Base-by-base conservation (phyloP, 2,113 vertebrate species). In the Corvus hawaiiensis region DNA sequence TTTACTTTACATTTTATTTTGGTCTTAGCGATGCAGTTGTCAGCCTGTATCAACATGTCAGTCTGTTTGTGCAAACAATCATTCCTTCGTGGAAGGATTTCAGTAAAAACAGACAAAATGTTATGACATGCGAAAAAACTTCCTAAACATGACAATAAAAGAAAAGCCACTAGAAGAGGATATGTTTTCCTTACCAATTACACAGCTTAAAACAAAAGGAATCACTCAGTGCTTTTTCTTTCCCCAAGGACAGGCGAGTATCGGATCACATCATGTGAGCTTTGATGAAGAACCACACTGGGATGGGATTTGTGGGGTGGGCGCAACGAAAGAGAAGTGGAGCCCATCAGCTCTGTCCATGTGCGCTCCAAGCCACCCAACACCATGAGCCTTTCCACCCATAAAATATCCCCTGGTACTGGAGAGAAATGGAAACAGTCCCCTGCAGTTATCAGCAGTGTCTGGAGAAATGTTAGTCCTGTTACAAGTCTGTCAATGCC, bases 1-100 rank as follows among this genome's bases (percentile, higher is more conserved):
- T 98, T 98, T 98, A 97, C 96, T 97, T 98, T 97, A 91, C 86
- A 91, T 97, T 97, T 97, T 96, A 94, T 97, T 98, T 96, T 93
- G 74, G 89, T 96, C 75, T 43, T n/a, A 93, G 94, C 97, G 92
- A 55, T 48, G 90, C 93, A 96, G 96, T 97, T 97, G 97, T 97
- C 97, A 97, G 97, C 93, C 91, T 96, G 58, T 94, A 96, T 97
- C 98, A 97, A 97, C 97, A 98, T 97, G 96, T 98, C 98, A 98
- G 87, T 86, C 69, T 84, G 93, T 93, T 93, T 97, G 97, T 93
- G 94, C 94, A 97, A 97, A 98, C 97, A 97, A 94, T 96, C 75
- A 24, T 95, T 97, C 86, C 93, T 90, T 80, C 96, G 13, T 94
- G 96, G 98, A 97, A 98, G 91, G 93, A 93, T 94, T 97, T 97